These are phyloP conservation scores for Halocynthia aurantium DNA, from an alignment of 23 tunicate species.

Conservation along the genomic window DNA sequence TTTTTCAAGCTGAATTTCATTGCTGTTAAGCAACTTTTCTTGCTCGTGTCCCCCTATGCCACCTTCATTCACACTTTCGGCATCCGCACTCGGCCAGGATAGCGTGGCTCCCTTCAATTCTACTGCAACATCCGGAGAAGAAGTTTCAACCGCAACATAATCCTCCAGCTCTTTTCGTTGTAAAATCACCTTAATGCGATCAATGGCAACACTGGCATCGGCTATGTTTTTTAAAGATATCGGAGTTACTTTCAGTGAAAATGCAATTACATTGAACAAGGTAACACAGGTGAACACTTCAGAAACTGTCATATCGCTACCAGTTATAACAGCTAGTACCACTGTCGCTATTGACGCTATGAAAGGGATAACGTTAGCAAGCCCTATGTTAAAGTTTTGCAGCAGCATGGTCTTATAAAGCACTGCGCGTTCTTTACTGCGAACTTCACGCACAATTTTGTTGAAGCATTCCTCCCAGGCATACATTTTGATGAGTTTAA, in stretches of 20 bases:
- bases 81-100: constrained; percentile 30
- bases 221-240: constrained; percentile 45
- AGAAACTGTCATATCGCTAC: constrained; percentile 34
- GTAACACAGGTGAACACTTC: constrained; percentile 69
- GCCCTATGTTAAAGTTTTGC: constrained; percentile 50
- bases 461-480: constrained; percentile 72
- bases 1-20: background rate
- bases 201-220: constrained; percentile 44
- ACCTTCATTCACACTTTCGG: background rate
- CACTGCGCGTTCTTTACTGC: constrained; percentile 34
- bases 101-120: constrained; percentile 44
- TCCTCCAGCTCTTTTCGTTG: constrained; percentile 5
- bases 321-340: constrained; percentile 27
- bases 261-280: constrained; percentile 58
- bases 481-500: constrained; percentile 87
- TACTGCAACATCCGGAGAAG: constrained; percentile 24
- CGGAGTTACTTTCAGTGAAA: constrained; percentile 63
- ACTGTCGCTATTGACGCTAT: constrained; percentile 53
- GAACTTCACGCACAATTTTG: constrained; percentile 22
- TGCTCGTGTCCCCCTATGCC: background rate
- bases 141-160: constrained; percentile 26
- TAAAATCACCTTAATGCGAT: constrained; percentile 39
- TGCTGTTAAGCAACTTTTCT: background rate
- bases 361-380: constrained; percentile 58
- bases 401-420: constrained; percentile 24